A percentile compares a stretch with the other conserved stretches of the same genome.
Evolutionary conservation across 2,888 invertebrate species (phyloP).

Genomic region (Eupeodes luniger): DNA sequence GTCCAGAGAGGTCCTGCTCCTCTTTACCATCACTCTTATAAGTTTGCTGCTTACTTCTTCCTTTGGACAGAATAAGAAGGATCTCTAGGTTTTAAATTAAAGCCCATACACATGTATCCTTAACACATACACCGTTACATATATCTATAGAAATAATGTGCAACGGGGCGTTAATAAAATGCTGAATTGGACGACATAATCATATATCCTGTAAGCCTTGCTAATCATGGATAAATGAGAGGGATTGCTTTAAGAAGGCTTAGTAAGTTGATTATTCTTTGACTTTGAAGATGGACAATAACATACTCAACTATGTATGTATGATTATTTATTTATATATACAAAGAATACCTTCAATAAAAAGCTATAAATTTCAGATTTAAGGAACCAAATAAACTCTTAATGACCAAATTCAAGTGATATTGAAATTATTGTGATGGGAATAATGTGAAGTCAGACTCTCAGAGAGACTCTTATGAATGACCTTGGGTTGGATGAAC

Average conservation of each 20-base stretch:
- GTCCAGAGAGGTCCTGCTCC: slow-evolving; percentile 8
- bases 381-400: slow-evolving; percentile 39
- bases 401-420: slow-evolving; percentile 45
- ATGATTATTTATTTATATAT: neutral
- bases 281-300: slow-evolving; percentile 34
- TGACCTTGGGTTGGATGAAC: too few species aligned
- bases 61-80: slow-evolving; percentile 9
- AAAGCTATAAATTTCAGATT: slow-evolving; percentile 50
- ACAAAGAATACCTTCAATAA: slow-evolving; percentile 16
- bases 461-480: too few species aligned
- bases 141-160: slow-evolving; percentile 5
- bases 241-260: slow-evolving; percentile 50
- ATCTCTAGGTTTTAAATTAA: slow-evolving; percentile 47
- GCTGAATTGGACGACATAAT: slow-evolving; percentile 43
- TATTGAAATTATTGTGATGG: slow-evolving; percentile 27
- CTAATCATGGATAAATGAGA: slow-evolving; percentile 61
- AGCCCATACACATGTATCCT: slow-evolving; percentile 29
- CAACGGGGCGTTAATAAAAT: slow-evolving; percentile 39
- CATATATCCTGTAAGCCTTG: slow-evolving; percentile 58
- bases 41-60: neutral
- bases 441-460: neutral
- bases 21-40: neutral
- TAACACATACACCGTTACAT: neutral
- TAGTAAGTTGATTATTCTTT: slow-evolving; percentile 54
- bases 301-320: neutral